Evolutionary conservation across 2,797 vertebrate genomes (phyloP).

Genomic region (Carcharodon carcharias): DNA sequence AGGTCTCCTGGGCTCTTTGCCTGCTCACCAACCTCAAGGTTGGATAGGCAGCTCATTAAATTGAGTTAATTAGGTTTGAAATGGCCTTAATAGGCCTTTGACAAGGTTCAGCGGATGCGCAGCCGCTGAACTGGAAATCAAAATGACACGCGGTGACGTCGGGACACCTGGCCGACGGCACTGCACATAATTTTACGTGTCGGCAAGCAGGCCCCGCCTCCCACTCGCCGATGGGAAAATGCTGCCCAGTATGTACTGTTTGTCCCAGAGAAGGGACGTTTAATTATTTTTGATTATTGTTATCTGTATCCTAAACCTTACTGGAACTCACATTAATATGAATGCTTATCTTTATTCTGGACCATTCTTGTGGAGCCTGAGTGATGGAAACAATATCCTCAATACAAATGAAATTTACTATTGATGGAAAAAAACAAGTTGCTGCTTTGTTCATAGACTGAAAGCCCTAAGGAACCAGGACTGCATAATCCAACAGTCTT

Average conservation of each 20-base stretch:
- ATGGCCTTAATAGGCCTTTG: too few relatives aligned
- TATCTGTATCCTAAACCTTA: not conserved
- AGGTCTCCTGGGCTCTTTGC: too few relatives aligned
- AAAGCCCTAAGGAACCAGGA: not conserved
- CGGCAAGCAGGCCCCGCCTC: too few relatives aligned
- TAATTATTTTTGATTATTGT: not conserved
- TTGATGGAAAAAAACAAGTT: not conserved
- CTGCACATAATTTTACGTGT: too few relatives aligned
- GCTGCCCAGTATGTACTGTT: not conserved
- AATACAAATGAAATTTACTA: constrained; percentile 1
- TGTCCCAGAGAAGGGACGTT: not conserved
- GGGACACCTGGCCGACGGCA: too few relatives aligned
- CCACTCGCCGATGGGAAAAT: too few relatives aligned
- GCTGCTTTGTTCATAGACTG: not conserved
- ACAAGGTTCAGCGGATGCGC: too few relatives aligned
- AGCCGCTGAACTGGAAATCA: too few relatives aligned
- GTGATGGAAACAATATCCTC: not conserved
- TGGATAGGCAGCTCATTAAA: too few relatives aligned
- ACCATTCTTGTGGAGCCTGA: not conserved
- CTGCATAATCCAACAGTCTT: not conserved
- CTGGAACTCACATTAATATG: not conserved
- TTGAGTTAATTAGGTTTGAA: too few relatives aligned
- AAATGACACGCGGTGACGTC: too few relatives aligned
- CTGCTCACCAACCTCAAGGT: too few relatives aligned
- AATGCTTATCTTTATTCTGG: not conserved